phyloP scores from a whole-genome alignment of 2,888 invertebrate genomes.

The Acleris holmiana region DNA sequence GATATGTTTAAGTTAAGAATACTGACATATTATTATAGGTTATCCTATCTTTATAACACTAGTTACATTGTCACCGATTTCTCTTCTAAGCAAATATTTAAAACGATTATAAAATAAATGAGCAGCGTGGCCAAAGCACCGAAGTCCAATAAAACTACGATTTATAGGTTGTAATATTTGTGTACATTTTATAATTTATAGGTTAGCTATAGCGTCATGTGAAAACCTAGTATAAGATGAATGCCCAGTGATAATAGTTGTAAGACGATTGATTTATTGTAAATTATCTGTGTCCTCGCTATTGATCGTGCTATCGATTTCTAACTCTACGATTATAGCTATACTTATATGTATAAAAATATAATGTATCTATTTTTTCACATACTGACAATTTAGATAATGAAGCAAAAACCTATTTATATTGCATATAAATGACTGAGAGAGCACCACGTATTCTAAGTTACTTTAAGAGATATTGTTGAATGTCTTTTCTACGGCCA shows the following conservation, averaged over 20 bases:
- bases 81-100: conserved; percentile 35
- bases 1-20: conserved; percentile 3
- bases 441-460: conserved; percentile 75
- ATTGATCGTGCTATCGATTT: conserved; percentile 67
- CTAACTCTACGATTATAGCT: conserved; percentile 56
- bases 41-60: conserved; percentile 15
- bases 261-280: conserved; percentile 72
- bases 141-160: conserved; percentile 71
- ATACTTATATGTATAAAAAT: conserved; percentile 50
- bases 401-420: conserved; percentile 32
- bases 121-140: conserved; percentile 79
- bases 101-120: conserved; percentile 48
- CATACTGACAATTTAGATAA: conserved; percentile 33
- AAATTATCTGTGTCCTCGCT: conserved; percentile 64
- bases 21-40: too few species aligned
- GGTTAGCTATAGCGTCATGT: conserved; percentile 55
- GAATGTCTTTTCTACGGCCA: conserved; percentile 79
- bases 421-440: conserved; percentile 68
- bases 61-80: conserved; percentile 38
- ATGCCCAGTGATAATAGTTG: conserved; percentile 82
- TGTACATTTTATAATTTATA: conserved; percentile 64
- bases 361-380: conserved; percentile 36
- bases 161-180: conserved; percentile 73
- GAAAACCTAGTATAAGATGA: conserved; percentile 63
- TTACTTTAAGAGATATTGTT: conserved; percentile 74